Base-by-base conservation (phyloP, 2,113 vertebrate genomes). In the Trematocara nigrifrons region DNA sequence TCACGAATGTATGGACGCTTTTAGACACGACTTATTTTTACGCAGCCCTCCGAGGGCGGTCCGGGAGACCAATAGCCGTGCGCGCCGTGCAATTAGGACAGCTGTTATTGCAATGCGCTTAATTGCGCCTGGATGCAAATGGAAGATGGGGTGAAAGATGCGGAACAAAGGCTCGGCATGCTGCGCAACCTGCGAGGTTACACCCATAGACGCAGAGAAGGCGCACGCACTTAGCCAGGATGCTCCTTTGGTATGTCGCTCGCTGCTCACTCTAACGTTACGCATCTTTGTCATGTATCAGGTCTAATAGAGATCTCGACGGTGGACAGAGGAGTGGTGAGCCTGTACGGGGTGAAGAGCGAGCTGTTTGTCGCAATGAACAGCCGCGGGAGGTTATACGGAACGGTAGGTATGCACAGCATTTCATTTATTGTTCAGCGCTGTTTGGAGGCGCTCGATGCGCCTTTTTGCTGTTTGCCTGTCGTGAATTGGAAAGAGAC, bases 281-380 rank as follows among this genome's bases (percentile, higher is more conserved):
- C 10, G 1, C 15, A 86, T 87, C 83, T 81, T 92, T 94, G 66
- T 94, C 88, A 86, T 31, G 59, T 56, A 89, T 88, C 91, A 99
- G 98, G 97, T 96, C 94, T 99, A 26, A 96, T 99, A 91, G 98
- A 99, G 95, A 98, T 99, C 95, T 99, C 98, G 64, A 97, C 98
- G 5, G 98, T 99, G 95, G 97, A 98, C 85, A 96, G 98, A 94
- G 98, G 98, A 18, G 97, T 99, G 91, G 97, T 99, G 88, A 99
- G 97, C 93, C 96, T 99, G 18, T 98, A 96, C 10, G 98, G 98
- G 82, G 95, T 99, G 95, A 97, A 89, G 94, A 98, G 97, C 35
- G 92, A 95, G 89, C 91, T 97, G 90, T 99, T 98, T 92, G 86
- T 99, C 5, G 98, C 98, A 87, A 99, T 99, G 98, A 99, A 97